Base-by-base conservation (phyloP, 2,888 invertebrate genomes). In the Herminia tarsipennalis region DNA sequence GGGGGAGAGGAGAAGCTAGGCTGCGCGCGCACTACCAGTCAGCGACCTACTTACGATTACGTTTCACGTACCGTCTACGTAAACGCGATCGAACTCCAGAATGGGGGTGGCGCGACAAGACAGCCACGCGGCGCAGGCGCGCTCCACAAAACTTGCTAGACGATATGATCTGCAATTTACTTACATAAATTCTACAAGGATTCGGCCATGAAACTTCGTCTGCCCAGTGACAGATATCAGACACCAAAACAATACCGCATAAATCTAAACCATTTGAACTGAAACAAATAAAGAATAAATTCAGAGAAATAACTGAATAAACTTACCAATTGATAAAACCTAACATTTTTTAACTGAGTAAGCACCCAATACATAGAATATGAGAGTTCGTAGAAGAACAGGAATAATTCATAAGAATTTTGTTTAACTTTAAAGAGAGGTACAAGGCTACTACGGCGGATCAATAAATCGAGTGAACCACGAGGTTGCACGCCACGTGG, bases 31-130 rank as follows among this genome's bases (percentile, higher is more conserved):
- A 81, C 52, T 33, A 20, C 70, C 67, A 63, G 65, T 72, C 73
- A 60, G 68, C 88, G 88, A 88, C 90, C 87, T 86, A 90, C 83
- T 90, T 89, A 84, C 78, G 73, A 74, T 86, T 87, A 88, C 83
- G 92, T 81, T 89, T 83, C 81, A 90, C 90, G 85, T 86, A 86
- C 71, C 82, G 67, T 84, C 90, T 78, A 90, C 91, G 78, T 90
- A 86, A 81, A 28, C 71, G 71, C 83, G 81, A 88, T 88, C 87
- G 86, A 90, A 81, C 66, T 64, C 60, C 59, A 52, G 63, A 68
- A 66, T 63, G 75, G 73, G 78, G 70, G 68, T 66, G 64, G 63
- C 52, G 51, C 64, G 47, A 54, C 50, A 52, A 59, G 53, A 58
- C 56, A 34, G 41, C 52, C 48, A 45, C 21, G 21, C 35, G 37